Evolutionary conservation across 2,797 vertebrate species (phyloP).

Genomic region (Carapus acus): DNA sequence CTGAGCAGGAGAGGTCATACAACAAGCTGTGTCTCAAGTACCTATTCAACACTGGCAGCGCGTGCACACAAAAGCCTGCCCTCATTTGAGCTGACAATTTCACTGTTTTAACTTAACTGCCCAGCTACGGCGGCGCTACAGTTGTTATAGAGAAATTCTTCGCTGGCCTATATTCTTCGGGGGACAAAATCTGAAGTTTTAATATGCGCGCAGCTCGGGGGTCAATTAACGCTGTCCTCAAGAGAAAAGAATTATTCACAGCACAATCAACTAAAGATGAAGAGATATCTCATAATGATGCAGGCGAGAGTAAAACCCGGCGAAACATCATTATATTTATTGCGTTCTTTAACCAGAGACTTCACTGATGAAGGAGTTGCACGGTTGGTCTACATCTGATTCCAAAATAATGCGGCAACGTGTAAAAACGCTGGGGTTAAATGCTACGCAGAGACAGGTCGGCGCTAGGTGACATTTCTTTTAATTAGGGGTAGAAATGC

Average conservation of each 20-base stretch:
- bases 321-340: constrained; percentile 42
- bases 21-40: constrained; percentile 37
- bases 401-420: constrained; percentile 2
- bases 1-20: constrained; percentile 36
- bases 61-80: constrained; percentile 30
- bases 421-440: constrained; percentile 35
- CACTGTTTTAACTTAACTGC: constrained; percentile 44
- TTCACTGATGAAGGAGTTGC: constrained; percentile 8
- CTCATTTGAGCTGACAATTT: constrained; percentile 38
- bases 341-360: constrained; percentile 21
- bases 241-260: constrained; percentile 59
- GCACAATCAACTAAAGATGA: constrained; percentile 54
- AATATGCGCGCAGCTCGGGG: constrained; percentile 58
- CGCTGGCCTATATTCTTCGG: constrained; percentile 55
- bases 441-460: constrained; percentile 38
- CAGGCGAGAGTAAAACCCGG: constrained; percentile 32
- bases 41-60: constrained; percentile 40
- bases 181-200: constrained; percentile 60
- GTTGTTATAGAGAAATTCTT: constrained; percentile 49
- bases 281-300: constrained; percentile 34
- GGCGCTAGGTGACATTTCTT: constrained; percentile 47
- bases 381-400: constrained; percentile 16
- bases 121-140: constrained; percentile 21
- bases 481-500: constrained; percentile 65
- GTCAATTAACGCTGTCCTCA: constrained; percentile 65